A percentile compares a stretch with the other conserved stretches of the same genome.
Evolutionary conservation across 2,888 invertebrate genomes (phyloP).

Genomic region (Diaphora mendica): DNA sequence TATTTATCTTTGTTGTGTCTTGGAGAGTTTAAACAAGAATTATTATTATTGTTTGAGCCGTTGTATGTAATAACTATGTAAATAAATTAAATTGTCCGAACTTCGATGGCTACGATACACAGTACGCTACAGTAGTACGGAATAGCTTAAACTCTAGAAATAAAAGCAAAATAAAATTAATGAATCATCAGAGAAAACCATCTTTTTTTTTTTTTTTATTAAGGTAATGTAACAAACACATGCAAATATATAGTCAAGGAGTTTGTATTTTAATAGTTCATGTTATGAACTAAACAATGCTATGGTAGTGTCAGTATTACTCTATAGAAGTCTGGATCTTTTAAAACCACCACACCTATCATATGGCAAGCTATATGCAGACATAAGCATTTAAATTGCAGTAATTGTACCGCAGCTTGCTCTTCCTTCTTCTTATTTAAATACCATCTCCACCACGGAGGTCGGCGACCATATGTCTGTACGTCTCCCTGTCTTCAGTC

Average conservation of each 20-base stretch:
- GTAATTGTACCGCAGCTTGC: background rate
- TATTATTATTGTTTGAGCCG: background rate
- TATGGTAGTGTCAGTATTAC: background rate
- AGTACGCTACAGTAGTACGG: background rate
- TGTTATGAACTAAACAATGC: background rate
- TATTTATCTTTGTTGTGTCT: slow-evolving; percentile 7
- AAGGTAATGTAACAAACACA: background rate
- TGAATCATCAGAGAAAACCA: background rate
- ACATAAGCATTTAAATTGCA: no score
- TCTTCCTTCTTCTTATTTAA: no score
- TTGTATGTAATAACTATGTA: background rate
- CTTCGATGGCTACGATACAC: background rate
- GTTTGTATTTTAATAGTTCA: background rate
- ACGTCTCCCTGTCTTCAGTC: no score
- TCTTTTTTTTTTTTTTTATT: background rate
- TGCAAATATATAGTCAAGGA: background rate
- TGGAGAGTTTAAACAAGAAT: slow-evolving; percentile 1
- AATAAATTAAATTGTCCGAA: background rate
- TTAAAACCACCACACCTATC: background rate
- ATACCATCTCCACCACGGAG: no score
- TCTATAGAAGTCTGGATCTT: no score
- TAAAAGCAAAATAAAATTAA: background rate
- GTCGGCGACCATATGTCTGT: no score
- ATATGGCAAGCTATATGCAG: no score
- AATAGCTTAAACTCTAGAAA: background rate